phyloP scores from a whole-genome alignment of 37 sponge, comb jelly and placozoan species.

The Dysidea cf. avara region DNA sequence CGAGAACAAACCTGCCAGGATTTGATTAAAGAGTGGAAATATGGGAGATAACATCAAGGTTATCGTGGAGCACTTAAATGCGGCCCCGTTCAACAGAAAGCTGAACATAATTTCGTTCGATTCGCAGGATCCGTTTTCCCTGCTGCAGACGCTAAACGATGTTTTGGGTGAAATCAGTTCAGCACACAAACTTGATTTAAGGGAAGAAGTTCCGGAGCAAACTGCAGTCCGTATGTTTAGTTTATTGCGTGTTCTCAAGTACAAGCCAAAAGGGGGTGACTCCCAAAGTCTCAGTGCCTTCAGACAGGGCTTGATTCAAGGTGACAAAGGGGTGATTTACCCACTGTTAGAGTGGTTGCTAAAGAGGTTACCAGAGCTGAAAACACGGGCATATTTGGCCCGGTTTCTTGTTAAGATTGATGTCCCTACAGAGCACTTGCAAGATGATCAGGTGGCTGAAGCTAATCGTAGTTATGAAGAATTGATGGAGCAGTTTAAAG shows the following conservation, averaged over 20 bases:
- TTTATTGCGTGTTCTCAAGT: constrained; percentile 83
- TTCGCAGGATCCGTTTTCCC: constrained; percentile 75
- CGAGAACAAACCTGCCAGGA: not conserved
- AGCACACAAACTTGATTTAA: constrained; percentile 88
- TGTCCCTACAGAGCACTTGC: constrained; percentile 83
- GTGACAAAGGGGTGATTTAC: constrained; percentile 79
- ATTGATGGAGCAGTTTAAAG: constrained; percentile 90
- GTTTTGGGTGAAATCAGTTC: constrained; percentile 88
- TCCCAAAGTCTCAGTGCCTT: constrained; percentile 66
- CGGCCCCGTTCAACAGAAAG: constrained; percentile 72
- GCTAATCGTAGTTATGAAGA: constrained; percentile 61
- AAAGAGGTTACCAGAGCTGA: constrained; percentile 64
- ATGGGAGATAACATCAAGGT: constrained; percentile 90
- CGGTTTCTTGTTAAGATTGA: constrained; percentile 88
- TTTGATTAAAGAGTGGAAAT: not conserved
- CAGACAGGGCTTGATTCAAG: constrained; percentile 75
- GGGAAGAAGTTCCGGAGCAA: constrained; percentile 92
- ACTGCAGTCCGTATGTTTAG: constrained; percentile 89
- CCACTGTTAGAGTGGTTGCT: constrained; percentile 86
- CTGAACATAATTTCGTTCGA: constrained; percentile 92
- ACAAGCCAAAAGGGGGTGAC: constrained; percentile 66
- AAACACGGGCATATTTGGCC: constrained; percentile 88
- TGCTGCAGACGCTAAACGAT: constrained; percentile 97
- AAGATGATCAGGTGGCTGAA: constrained; percentile 80
- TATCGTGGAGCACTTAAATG: constrained; percentile 88